Conservation (phyloP, 2,797 vertebrate genomes). For the Alcedo atthis region DNA sequence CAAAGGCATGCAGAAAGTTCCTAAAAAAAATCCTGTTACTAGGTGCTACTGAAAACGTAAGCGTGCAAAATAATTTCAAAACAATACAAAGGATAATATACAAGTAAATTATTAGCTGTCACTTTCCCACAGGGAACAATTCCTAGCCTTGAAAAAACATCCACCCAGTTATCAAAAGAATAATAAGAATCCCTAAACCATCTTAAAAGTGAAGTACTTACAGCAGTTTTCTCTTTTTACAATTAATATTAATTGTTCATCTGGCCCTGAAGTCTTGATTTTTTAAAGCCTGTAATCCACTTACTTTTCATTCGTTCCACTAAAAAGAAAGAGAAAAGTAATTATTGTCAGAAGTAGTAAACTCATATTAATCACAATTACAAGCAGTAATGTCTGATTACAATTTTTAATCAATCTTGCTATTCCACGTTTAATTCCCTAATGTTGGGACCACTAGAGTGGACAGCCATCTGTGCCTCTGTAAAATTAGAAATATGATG, state of each 20-base stretch:
- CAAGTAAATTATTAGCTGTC: slow-evolving; percentile 36
- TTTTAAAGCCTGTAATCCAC: background rate
- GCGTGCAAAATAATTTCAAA: background rate
- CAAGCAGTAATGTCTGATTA: slow-evolving; percentile 55
- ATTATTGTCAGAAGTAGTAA: slow-evolving; percentile 60
- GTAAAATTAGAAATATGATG: slow-evolving; percentile 73
- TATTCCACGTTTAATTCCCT: slow-evolving; percentile 52
- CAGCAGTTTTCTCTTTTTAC: background rate
- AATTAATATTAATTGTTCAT: slow-evolving; percentile 4
- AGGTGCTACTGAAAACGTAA: background rate
- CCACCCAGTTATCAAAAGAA: background rate
- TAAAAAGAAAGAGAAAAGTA: slow-evolving; percentile 13
- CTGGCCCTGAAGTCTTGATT: slow-evolving; percentile 2
- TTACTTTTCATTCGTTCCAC: background rate
- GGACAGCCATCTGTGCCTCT: slow-evolving; percentile 70
- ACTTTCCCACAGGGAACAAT: background rate
- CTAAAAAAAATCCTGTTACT: background rate
- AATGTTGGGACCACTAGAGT: slow-evolving; percentile 59
- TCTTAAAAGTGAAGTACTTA: background rate
- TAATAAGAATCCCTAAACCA: background rate
- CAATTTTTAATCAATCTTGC: slow-evolving; percentile 69
- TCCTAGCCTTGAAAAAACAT: background rate
- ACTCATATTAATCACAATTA: slow-evolving; percentile 73
- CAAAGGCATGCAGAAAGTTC: background rate
- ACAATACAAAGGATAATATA: background rate